Base-by-base conservation (phyloP, 2,888 invertebrate genomes). In the Cantharis lateralis region DNA sequence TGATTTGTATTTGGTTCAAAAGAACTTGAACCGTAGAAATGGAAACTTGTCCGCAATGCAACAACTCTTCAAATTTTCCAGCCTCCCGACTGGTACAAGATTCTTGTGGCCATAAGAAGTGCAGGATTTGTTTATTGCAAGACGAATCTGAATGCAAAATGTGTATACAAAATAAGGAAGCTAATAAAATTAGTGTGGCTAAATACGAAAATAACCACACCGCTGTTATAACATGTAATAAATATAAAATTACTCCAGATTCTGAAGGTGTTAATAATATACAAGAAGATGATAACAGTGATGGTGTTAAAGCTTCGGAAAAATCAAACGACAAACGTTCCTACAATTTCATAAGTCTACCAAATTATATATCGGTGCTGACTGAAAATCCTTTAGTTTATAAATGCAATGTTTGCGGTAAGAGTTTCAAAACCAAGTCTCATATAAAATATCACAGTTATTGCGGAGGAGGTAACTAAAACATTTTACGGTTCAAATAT, bases 31-130 rank as follows among this genome's bases (percentile, higher is more conserved):
- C 13, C 10, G 2, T 48, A 7, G 1, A 48, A 48, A 78, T 78
- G 13, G 82, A 80, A 15, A 84, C 85, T 13, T 89, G 79, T 28
- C 79, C 92, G 62, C 92, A 91, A 85, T 93, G 93, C 84, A 89
- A 90, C 75, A 90, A 90, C 82, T 83, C 88, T 74, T 89, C 91
- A 61, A 91, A 91, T 82, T 87, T 88, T 64, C 91, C 92, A 7
- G 87, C 89, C 76, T 92, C 92, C 83, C 89, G 95, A 72, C 87
- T 95, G 73, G 92, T 95, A 15, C 92, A 92, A 71, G 95, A 95
- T 85, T 90, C 90, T 70, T 95, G 95, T 87, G 95, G 95, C 3
- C 95, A 95, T 86, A 90, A 90, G 74, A 95, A 95, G 87, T 95
- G 95, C 86, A 92, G 95, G 82, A 88, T 91, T 80, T 95, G 95